Evolutionary conservation across 2,797 vertebrate species (phyloP).

Genomic region (Sebastes hubbsi): DNA sequence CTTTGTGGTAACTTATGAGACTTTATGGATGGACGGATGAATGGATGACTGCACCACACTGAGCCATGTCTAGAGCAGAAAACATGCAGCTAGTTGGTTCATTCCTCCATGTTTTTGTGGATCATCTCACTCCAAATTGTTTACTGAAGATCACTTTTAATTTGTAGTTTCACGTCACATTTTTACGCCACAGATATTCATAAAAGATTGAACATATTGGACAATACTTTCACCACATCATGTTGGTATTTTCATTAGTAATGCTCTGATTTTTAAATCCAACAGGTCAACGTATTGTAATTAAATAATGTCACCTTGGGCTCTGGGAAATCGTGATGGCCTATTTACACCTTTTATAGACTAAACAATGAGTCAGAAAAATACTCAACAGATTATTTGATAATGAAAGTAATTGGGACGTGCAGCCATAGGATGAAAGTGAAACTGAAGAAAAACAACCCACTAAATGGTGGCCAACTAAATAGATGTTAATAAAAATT

Average conservation of each 20-base stretch:
- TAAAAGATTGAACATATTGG: neutral
- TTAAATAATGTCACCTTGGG: neutral
- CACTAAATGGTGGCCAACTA: neutral
- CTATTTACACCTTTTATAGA: neutral
- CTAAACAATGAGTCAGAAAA: neutral
- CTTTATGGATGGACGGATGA: neutral
- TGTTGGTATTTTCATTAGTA: neutral
- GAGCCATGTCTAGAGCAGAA: slow-evolving; percentile 11
- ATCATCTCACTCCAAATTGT: slow-evolving; percentile 24
- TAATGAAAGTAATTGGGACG: neutral
- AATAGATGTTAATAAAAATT: neutral
- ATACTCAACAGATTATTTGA: neutral
- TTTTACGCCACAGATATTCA: neutral
- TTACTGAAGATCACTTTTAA: neutral
- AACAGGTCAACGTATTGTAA: neutral
- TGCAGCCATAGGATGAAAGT: neutral
- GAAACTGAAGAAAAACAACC: neutral
- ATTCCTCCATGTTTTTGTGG: neutral
- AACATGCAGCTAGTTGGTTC: slow-evolving; percentile 7
- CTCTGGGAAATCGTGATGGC: neutral
- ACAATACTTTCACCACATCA: neutral
- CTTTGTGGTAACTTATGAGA: neutral
- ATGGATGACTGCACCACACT: neutral
- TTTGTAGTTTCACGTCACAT: neutral
- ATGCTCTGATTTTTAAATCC: neutral